Percentiles rank a stretch among this genome's conserved stretches.
Evolutionary conservation across 2,797 vertebrate species (phyloP).

Genomic region (Chiloscyllium punctatum): DNA sequence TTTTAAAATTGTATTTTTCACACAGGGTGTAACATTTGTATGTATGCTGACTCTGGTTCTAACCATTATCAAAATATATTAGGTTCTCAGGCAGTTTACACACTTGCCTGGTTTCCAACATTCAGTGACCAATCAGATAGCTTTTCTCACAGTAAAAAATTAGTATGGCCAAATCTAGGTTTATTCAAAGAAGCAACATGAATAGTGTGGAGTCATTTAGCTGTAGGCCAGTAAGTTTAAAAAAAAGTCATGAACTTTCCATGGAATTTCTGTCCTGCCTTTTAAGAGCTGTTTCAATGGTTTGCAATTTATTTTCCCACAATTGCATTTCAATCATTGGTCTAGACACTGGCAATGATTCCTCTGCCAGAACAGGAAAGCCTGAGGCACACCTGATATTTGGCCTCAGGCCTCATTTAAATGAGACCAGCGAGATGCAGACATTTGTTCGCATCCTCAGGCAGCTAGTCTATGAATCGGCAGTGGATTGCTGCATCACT

Average conservation of each 20-base stretch:
- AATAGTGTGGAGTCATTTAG: background rate
- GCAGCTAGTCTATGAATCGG: background rate
- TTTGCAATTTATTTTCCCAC: background rate
- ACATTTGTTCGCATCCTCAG: background rate
- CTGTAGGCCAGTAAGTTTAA: background rate
- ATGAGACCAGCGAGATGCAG: background rate
- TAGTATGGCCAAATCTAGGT: no score
- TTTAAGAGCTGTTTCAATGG: background rate
- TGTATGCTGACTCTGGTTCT: background rate
- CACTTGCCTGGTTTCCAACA: background rate
- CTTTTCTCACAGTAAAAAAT: background rate
- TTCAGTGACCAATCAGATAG: background rate
- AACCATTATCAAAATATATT: background rate
- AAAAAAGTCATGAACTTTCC: background rate
- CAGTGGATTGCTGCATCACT: background rate
- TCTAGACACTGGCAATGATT: background rate
- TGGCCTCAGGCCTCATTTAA: background rate
- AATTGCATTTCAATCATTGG: background rate
- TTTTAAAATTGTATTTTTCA: conserved; percentile 14
- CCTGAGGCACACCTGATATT: background rate
- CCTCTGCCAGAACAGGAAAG: background rate
- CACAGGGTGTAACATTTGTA: no score
- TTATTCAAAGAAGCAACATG: background rate
- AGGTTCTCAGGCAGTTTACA: background rate
- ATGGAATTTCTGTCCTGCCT: background rate